A percentile compares a stretch with the other conserved stretches of the same genome.
Evolutionary conservation across 2,113 vertebrate genomes (phyloP).

Genomic region (Jacana jacana): DNA sequence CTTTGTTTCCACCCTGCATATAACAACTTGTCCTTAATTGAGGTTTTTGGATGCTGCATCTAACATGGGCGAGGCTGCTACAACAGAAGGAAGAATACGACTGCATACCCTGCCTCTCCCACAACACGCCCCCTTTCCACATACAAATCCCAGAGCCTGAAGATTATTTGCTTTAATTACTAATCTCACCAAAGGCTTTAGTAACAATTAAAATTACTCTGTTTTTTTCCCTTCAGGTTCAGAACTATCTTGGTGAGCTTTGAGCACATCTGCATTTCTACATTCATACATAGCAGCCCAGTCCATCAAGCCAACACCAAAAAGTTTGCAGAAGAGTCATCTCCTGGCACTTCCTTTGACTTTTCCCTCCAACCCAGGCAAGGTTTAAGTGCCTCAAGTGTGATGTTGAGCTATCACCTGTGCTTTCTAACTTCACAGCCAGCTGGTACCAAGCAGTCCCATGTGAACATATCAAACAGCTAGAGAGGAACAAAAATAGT

Average conservation of each 20-base stretch:
- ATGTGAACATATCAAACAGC: not conserved
- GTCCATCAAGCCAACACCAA: not conserved
- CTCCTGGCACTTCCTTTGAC: not conserved
- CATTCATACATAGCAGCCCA: not conserved
- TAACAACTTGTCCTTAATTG: not conserved
- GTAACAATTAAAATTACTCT: not conserved
- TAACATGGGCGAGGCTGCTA: not conserved
- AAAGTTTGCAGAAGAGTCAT: not conserved
- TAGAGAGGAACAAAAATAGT: not conserved
- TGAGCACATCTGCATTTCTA: not conserved
- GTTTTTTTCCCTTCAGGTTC: not conserved
- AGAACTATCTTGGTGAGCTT: not conserved
- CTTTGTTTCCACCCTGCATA: not conserved
- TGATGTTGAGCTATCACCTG: rapidly evolving
- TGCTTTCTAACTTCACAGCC: not conserved
- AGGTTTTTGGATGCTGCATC: not conserved
- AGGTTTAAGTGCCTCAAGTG: not conserved
- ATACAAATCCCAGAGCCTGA: not conserved
- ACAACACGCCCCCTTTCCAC: not conserved
- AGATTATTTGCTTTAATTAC: not conserved
- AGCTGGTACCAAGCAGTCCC: not conserved
- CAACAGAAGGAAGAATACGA: not conserved
- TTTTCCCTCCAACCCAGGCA: not conserved
- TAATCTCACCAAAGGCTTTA: not conserved
- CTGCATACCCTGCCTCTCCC: not conserved